Base-by-base conservation (phyloP, 2,888 invertebrate species). In the Sipha maydis region DNA sequence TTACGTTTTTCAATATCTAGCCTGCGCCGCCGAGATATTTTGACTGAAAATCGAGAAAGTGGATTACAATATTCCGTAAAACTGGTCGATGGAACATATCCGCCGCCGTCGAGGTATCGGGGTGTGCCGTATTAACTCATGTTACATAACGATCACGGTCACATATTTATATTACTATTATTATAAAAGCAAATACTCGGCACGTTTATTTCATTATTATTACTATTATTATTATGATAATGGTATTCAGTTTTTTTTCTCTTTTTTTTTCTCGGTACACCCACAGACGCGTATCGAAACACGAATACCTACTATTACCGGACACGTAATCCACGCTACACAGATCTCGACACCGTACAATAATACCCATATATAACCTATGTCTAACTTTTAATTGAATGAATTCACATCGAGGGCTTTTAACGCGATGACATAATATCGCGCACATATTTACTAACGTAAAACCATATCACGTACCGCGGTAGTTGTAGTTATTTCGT, bases 61-160 rank as follows among this genome's bases (percentile, higher is more conserved):
- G 25, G 28, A 71, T 11, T 21, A 28, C 28, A 9, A 25, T 83
- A 83, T 83, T 71, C 82, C 48, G 21, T 21, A 54, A 83, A 54
- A 71, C 71, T 75, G 75, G 71, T 83, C 83, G 71, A 83, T 54
- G 17, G 31, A 2, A 69, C 19, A 56, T 3, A 21, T 5, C 61
- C 25, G 61, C 21, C 61, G 61, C 79, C 38, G 61, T 3, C 1
- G 34, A 79, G 17, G 17, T 61, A 61, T 67, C 61, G 79, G 79
- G 80, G 80, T 80, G 80, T 41, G 80, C 80, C 80, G 80, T 41
- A 19, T 61, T 28, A 25, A 56, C 7, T 79, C 25, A 4, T 3
- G 56, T 80, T 80, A 80, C 80, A 69, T 80, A 80, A 80, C 67
- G 61, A 79, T 34, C 79, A 79, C 56, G 79, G 56, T 79, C 56